Evolutionary conservation across 2,888 invertebrate genomes (phyloP).

Genomic region (Eurois occulta): DNA sequence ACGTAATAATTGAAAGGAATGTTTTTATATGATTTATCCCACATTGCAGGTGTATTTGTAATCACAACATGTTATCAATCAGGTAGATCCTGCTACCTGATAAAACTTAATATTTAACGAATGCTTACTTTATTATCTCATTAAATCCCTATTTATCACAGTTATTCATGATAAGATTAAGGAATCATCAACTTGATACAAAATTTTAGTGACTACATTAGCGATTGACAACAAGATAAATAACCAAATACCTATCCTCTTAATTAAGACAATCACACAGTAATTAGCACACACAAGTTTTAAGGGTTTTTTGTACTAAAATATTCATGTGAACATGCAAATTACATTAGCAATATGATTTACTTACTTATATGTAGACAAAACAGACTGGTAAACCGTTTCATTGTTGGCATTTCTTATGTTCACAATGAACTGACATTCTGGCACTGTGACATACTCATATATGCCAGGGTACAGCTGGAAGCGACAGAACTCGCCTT

Average conservation of each 20-base stretch:
- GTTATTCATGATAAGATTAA: slow-evolving; percentile 44
- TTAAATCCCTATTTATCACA: slow-evolving; percentile 19
- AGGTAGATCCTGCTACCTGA: slow-evolving; percentile 12
- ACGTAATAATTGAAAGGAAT: too few relatives aligned
- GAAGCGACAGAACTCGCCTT: slow-evolving; percentile 98
- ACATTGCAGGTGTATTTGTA: slow-evolving; percentile 1
- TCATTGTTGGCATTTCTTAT: slow-evolving; percentile 92
- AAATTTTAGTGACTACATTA: slow-evolving; percentile 7
- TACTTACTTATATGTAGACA: slow-evolving; percentile 93
- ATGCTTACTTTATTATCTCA: slow-evolving; percentile 23
- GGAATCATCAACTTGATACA: slow-evolving; percentile 31
- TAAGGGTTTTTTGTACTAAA: slow-evolving; percentile 10
- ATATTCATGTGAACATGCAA: slow-evolving; percentile 23
- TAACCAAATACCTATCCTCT: slow-evolving; percentile 11
- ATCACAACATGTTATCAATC: slow-evolving; percentile 15
- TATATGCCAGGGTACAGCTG: slow-evolving; percentile 97
- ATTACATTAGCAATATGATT: slow-evolving; percentile 32
- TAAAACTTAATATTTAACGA: slow-evolving; percentile 20
- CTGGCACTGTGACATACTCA: slow-evolving; percentile 95
- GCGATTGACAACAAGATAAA: slow-evolving; percentile 4
- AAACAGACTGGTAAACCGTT: slow-evolving; percentile 94
- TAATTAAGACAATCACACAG: slow-evolving; percentile 21
- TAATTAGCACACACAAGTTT: slow-evolving; percentile 19
- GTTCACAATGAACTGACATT: slow-evolving; percentile 97
- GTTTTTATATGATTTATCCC: neutral